Evolutionary conservation across 1,140 invertebrate species (phyloP).

Genomic region (Sitobion miscanthi): DNA sequence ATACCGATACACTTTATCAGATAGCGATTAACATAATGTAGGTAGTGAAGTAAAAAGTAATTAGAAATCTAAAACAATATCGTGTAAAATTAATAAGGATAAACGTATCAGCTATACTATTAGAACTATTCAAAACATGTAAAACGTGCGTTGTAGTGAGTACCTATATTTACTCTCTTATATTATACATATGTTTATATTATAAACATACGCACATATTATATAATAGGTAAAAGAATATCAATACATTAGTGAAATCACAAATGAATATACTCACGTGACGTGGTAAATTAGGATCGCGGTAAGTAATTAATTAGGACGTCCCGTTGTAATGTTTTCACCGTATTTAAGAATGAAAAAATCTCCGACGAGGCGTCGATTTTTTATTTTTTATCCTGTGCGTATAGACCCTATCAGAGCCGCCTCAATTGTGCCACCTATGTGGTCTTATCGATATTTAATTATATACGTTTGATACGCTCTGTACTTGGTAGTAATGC

Average conservation of each 20-base stretch:
- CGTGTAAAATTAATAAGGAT: not conserved
- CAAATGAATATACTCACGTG: not conserved
- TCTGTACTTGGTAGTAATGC: not conserved
- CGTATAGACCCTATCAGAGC: not conserved
- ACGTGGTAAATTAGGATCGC: not conserved
- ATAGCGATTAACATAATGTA: not conserved
- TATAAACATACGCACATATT: not conserved
- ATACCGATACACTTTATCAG: not conserved
- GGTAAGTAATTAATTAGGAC: not conserved
- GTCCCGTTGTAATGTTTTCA: not conserved
- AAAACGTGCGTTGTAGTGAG: not conserved
- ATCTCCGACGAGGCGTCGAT: not conserved
- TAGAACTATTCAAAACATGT: not conserved
- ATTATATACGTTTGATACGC: slow-evolving; percentile 8
- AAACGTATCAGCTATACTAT: not conserved
- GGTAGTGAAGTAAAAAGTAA: not conserved
- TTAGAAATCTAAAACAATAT: slow-evolving; percentile 13
- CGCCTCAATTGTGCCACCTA: not conserved
- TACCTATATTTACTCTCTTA: not conserved
- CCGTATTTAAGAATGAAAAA: not conserved
- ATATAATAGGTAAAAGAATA: not conserved
- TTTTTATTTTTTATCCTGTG: no score
- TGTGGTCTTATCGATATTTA: slow-evolving; percentile 16
- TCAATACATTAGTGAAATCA: not conserved
- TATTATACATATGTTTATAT: no score